Conservation (phyloP, 2,797 vertebrate species). For the Pantherophis alleghaniensis region DNA sequence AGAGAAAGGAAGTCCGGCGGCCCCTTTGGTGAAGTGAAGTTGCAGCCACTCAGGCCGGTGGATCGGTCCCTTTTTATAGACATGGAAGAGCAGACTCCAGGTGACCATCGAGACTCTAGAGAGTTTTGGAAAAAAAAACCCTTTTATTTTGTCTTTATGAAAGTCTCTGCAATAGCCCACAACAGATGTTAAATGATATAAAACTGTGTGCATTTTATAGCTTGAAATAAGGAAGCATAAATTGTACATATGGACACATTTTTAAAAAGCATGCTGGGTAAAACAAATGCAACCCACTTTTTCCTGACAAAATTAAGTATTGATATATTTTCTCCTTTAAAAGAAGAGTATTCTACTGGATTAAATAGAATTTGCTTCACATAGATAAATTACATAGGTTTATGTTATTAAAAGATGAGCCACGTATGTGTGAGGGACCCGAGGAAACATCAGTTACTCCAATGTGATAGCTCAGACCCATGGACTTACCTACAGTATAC, state of each 20-base stretch:
- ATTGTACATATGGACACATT: neutral
- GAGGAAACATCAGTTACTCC: no score
- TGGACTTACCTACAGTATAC: neutral
- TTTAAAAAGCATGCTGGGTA: neutral
- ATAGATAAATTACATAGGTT: neutral
- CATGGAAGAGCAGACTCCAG: neutral
- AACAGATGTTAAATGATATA: neutral
- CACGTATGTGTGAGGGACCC: neutral
- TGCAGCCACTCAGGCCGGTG: neutral
- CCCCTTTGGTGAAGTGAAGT: neutral
- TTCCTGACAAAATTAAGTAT: neutral
- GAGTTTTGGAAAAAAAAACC: neutral
- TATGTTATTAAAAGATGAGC: neutral
- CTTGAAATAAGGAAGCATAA: neutral
- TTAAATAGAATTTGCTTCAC: neutral
- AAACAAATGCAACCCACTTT: neutral
- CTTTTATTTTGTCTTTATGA: no score
- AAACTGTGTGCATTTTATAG: neutral
- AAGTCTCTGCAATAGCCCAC: neutral
- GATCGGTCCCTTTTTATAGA: neutral
- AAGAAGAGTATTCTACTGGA: neutral
- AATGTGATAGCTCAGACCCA: no score
- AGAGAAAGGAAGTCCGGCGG: neutral
- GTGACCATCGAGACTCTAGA: neutral
- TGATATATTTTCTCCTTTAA: neutral